Conservation (phyloP, 2,113 vertebrate species). For the Suricata suricatta region DNA sequence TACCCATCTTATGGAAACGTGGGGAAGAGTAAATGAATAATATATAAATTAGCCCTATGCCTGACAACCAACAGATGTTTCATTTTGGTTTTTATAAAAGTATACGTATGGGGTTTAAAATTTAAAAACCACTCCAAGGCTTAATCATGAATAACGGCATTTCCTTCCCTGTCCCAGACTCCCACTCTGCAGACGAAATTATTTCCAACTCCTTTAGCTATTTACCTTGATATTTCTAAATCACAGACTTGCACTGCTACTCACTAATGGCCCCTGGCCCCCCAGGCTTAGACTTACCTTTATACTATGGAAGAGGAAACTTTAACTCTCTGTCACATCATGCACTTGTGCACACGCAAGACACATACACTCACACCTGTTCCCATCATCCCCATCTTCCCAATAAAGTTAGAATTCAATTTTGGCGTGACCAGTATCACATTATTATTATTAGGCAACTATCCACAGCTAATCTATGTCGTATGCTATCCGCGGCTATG, state of each 20-base stretch:
- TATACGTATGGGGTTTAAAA: background rate
- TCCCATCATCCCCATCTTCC: background rate
- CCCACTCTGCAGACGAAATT: background rate
- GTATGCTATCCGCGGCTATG: background rate
- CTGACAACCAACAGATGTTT: background rate
- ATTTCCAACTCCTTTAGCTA: background rate
- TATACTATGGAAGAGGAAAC: background rate
- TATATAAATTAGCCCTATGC: background rate
- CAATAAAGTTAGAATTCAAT: background rate
- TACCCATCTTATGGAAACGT: background rate
- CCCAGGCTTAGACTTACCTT: background rate
- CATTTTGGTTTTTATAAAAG: background rate
- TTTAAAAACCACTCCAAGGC: background rate
- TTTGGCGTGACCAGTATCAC: background rate
- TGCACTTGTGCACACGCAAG: background rate
- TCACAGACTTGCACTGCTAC: background rate
- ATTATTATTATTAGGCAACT: background rate
- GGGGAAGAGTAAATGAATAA: background rate
- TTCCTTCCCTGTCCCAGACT: background rate
- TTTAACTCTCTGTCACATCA: background rate
- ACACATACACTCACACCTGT: background rate
- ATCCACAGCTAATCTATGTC: background rate
- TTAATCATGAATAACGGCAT: background rate
- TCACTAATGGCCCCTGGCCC: background rate
- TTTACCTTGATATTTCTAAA: background rate